Base-by-base conservation (phyloP, 2,797 vertebrate species). In the Mastacembelus armatus region DNA sequence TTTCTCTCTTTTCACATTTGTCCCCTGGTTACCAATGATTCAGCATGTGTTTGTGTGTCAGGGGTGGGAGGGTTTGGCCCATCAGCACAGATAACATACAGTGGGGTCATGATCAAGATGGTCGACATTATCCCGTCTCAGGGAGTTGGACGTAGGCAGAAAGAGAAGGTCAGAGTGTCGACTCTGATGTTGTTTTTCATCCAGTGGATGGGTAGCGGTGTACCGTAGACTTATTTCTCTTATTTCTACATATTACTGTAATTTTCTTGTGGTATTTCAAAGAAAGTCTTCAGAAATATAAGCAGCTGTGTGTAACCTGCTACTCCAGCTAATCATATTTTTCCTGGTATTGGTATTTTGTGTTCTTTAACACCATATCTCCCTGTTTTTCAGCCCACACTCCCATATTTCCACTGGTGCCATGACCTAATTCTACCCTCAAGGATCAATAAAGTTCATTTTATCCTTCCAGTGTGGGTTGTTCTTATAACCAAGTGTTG, bases 401-500 rank as follows among this genome's bases (percentile, higher is more conserved):
- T 42, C 54, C 38, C 27, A 48, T 18, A 0, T 8, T 44, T 39
- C 65, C 16, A 12, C 26, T 5, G 59, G 15, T 15, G 58, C 43
- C 2, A 4, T 42, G 66, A 66, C 80, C 74, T 33, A 3, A n/a
- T 70, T 77, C 52, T 11, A 1, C 57, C 71, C 59, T 50, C 42
- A 9, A 48, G 66, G 66, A 81, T 81, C 84, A 72, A 74, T 74
- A 60, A 57, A 63, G 59, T 71, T 63, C 43, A 69, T 64, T 52
- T 61, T 3, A 54, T 71, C 35, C 56, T 16, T 18, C 54, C 54
- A 45, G 55, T 36, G 64, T 55, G 64, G 59, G 60, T 7, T 51
- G 61, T 30, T 57, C 65, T 44, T 18, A 45, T 38, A 38, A 68
- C 60, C 6, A 36, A 60, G 39, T 16, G 43, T 44, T 60, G 51